phyloP scores from a whole-genome alignment of 2,888 invertebrate genomes.

The Coremacera marginata region DNA sequence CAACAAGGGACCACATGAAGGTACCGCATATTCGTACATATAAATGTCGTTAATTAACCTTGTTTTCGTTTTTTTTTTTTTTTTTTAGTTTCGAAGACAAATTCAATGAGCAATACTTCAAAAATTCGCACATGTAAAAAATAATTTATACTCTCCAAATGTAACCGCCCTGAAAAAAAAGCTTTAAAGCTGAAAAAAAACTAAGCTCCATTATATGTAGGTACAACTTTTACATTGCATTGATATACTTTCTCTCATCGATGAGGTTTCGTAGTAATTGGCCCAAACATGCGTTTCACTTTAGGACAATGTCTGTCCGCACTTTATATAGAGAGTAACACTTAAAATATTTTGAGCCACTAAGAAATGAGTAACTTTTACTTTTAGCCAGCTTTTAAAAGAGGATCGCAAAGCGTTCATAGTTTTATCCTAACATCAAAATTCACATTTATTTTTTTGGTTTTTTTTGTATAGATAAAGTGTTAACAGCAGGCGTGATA shows the following conservation, averaged over 20 bases:
- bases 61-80: conserved; percentile 7
- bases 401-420: too few relatives aligned
- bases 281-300: not conserved
- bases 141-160: conserved; percentile 24
- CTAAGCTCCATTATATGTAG: not conserved
- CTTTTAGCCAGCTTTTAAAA: too few relatives aligned
- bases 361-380: not conserved
- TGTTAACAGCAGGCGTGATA: too few relatives aligned
- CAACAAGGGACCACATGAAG: not conserved
- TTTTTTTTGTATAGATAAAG: too few relatives aligned
- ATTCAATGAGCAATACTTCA: not conserved
- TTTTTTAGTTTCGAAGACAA: not conserved
- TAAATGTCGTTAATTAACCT: conserved; percentile 25
- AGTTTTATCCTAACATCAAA: too few relatives aligned
- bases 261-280: not conserved
- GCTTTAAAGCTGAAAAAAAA: not conserved
- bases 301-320: conserved; percentile 17
- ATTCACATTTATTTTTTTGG: too few relatives aligned
- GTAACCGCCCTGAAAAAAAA: not conserved
- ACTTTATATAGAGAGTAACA: not conserved
- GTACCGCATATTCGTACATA: not conserved
- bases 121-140: conserved; percentile 21
- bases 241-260: not conserved
- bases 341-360: not conserved
- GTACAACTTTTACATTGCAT: not conserved